These are phyloP conservation scores for Bradysia coprophila DNA, from an alignment of 1,140 invertebrate genomes.

Conservation along the genomic window DNA sequence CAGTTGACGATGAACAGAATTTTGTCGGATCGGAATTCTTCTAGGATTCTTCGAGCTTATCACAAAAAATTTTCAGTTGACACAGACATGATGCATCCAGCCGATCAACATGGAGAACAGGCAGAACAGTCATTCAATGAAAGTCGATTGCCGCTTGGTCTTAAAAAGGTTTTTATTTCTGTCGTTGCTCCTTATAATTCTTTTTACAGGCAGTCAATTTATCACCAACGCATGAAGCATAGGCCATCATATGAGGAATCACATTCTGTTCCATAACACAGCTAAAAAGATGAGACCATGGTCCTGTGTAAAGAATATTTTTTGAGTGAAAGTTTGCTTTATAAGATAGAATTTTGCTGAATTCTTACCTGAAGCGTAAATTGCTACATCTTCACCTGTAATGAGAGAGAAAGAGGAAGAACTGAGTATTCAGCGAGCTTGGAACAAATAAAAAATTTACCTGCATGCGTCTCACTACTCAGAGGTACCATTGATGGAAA, in stretches of 20 bases:
- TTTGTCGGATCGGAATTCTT: too few species aligned
- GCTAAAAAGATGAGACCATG: slow-evolving; percentile 45
- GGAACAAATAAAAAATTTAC: slow-evolving; percentile 28
- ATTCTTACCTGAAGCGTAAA: neutral
- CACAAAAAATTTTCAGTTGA: too few species aligned
- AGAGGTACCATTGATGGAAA: neutral
- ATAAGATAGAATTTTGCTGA: neutral
- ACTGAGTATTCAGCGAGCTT: neutral
- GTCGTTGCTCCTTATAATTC: too few species aligned
- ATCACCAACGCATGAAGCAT: slow-evolving; percentile 40
- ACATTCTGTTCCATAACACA: slow-evolving; percentile 49
- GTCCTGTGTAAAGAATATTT: slow-evolving; percentile 20
- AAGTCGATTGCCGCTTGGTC: too few species aligned
- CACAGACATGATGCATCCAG: too few species aligned
- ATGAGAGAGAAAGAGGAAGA: neutral
- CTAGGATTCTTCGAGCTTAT: too few species aligned
- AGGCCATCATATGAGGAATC: slow-evolving; percentile 47
- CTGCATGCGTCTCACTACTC: slow-evolving; percentile 33
- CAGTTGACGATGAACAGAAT: too few species aligned
- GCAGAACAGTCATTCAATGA: too few species aligned
- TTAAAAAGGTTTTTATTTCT: too few species aligned
- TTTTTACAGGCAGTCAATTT: slow-evolving; percentile 17
- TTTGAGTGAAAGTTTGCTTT: neutral
- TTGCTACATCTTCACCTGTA: neutral
- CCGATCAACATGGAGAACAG: too few species aligned